phyloP scores from a whole-genome alignment of 2,113 vertebrate species.

The Cynoglossus semilaevis region DNA sequence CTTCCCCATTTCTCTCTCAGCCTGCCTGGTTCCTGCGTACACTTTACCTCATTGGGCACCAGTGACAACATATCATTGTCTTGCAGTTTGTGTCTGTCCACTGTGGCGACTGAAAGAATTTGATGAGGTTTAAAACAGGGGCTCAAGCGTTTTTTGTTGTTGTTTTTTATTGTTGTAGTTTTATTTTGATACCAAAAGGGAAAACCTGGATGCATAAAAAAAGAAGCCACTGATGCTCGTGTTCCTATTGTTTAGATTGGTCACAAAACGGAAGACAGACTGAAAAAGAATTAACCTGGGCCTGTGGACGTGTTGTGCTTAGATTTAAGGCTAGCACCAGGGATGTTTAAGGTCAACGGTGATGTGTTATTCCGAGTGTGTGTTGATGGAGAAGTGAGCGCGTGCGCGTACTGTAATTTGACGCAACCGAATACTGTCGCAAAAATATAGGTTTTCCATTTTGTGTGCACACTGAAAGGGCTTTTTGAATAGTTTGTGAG shows the following conservation, averaged over 20 bases:
- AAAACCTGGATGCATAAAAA: too few species aligned
- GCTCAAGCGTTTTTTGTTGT: not conserved
- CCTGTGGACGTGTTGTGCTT: too few species aligned
- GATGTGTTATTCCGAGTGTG: slow-evolving; percentile 54
- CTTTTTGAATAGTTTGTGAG: slow-evolving; percentile 79
- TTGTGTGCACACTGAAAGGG: slow-evolving; percentile 82
- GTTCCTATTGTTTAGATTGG: slow-evolving; percentile 20
- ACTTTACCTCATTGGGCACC: slow-evolving; percentile 67
- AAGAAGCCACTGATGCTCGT: slow-evolving; percentile 28
- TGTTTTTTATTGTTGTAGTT: not conserved
- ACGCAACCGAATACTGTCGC: slow-evolving; percentile 74
- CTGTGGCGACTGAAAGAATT: slow-evolving; percentile 27
- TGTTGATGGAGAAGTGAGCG: slow-evolving; percentile 60
- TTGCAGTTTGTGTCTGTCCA: slow-evolving; percentile 51
- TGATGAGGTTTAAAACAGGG: slow-evolving; percentile 20
- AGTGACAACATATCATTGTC: slow-evolving; percentile 76
- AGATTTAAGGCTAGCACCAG: slow-evolving; percentile 46
- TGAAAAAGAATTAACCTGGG: slow-evolving; percentile 33
- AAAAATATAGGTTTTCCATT: slow-evolving; percentile 76
- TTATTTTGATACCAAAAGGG: slow-evolving; percentile 1
- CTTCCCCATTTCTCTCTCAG: slow-evolving; percentile 44
- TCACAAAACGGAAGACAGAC: slow-evolving; percentile 12
- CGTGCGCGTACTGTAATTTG: slow-evolving; percentile 63
- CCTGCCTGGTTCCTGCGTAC: slow-evolving; percentile 60
- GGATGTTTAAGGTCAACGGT: slow-evolving; percentile 41